Percentiles rank a stretch among this genome's conserved stretches.
Conservation (phyloP, 1,140 invertebrate genomes). For the Spodoptera frugiperda region DNA sequence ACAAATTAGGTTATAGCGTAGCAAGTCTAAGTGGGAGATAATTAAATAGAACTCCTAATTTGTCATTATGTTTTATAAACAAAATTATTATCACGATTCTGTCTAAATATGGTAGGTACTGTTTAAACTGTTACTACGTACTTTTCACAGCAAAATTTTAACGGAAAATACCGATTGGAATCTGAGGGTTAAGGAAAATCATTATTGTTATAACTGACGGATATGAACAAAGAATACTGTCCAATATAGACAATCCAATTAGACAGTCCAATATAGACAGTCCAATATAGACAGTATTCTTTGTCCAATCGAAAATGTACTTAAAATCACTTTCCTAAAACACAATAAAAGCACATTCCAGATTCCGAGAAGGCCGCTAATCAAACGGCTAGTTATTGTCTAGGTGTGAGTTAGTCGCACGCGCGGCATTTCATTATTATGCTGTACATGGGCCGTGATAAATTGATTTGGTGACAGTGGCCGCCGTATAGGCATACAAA, state of each 20-base stretch:
- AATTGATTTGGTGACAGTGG: slow-evolving; percentile 79
- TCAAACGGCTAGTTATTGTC: slow-evolving; percentile 75
- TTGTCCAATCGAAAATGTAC: neutral
- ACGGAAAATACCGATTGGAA: too few species aligned
- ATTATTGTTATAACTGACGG: neutral
- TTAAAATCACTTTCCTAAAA: neutral
- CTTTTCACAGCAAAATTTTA: too few species aligned
- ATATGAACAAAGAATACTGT: neutral
- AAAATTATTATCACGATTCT: neutral
- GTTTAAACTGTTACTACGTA: too few species aligned
- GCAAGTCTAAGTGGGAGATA: slow-evolving; percentile 1
- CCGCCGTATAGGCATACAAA: slow-evolving; percentile 71
- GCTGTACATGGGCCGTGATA: slow-evolving; percentile 74
- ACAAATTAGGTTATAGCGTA: neutral
- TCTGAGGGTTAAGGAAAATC: too few species aligned
- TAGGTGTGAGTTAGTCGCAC: slow-evolving; percentile 73
- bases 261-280: too few species aligned
- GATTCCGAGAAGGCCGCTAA: slow-evolving; percentile 66
- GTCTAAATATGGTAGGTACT: too few species aligned
- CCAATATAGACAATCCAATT: too few species aligned
- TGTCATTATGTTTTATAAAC: slow-evolving; percentile 11
- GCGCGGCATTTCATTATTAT: slow-evolving; percentile 72
- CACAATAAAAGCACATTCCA: slow-evolving; percentile 25
- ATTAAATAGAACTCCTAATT: slow-evolving; percentile 7
- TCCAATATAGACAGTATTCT: too few species aligned